phyloP scores from a whole-genome alignment of 1,140 invertebrate species.

The Drosophila triauraria region DNA sequence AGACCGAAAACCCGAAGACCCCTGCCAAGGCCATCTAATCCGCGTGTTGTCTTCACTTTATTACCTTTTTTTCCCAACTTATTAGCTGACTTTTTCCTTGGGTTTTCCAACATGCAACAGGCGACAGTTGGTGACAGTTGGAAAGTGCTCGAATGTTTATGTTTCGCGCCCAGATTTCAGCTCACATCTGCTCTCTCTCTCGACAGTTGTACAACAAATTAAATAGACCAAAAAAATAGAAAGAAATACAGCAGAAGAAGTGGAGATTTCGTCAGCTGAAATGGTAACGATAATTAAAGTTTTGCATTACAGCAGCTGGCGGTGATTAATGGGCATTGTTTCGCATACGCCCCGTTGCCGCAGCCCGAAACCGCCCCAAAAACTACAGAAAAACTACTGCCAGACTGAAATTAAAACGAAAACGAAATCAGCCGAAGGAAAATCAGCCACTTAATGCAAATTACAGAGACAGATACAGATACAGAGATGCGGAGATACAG shows the following conservation, averaged over 20 bases:
- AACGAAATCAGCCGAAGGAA: constrained; percentile 47
- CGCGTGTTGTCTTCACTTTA: constrained; percentile 26
- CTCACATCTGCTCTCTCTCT: constrained; percentile 16
- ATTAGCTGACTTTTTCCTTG: constrained; percentile 3
- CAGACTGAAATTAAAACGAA: constrained; percentile 34
- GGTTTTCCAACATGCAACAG: constrained; percentile 22
- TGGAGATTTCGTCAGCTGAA: constrained; percentile 61
- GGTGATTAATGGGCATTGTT: constrained; percentile 76
- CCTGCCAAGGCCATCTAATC: constrained; percentile 57
- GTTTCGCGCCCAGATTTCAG: constrained; percentile 36
- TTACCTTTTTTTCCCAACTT: constrained; percentile 11
- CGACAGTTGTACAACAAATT: constrained; percentile 51
- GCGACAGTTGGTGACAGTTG: constrained; percentile 47
- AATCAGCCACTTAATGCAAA: constrained; percentile 75
- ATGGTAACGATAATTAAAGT: constrained; percentile 74
- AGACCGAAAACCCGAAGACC: constrained; percentile 18
- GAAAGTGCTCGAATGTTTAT: constrained; percentile 42
- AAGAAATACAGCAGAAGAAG: constrained; percentile 9
- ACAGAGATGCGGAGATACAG: constrained; percentile 37
- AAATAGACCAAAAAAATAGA: constrained; percentile 68
- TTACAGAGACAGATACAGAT: constrained; percentile 56
- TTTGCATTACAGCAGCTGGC: constrained; percentile 57
- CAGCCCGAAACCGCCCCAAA: constrained; percentile 13
- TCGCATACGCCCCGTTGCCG: constrained; percentile 62
- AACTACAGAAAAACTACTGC: constrained; percentile 11